A percentile compares a stretch with the other conserved stretches of the same genome.
Evolutionary conservation across 2,888 invertebrate species (phyloP).

Genomic region (Podabrus alpinus): DNA sequence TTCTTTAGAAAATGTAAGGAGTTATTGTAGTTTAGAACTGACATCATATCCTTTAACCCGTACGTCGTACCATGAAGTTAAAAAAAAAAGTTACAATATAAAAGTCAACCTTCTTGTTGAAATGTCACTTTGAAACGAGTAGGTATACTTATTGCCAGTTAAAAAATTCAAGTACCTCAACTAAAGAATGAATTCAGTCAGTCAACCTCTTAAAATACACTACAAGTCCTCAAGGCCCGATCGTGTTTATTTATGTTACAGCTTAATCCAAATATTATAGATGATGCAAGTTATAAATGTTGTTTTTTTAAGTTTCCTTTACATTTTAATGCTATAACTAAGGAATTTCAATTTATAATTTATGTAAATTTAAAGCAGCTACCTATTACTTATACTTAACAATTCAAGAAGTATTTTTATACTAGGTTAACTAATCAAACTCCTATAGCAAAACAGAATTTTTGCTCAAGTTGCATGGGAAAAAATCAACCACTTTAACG

Average conservation of each 20-base stretch:
- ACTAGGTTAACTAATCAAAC: background rate
- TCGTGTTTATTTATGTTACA: constrained; percentile 28
- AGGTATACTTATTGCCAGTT: constrained; percentile 29
- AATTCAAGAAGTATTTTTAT: background rate
- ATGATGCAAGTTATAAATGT: background rate
- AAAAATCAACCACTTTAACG: background rate
- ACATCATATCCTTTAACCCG: constrained; percentile 15
- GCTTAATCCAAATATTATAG: constrained; percentile 27
- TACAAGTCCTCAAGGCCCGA: constrained; percentile 19
- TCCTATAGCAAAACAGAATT: background rate
- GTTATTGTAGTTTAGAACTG: constrained; percentile 19
- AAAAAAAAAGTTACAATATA: constrained; percentile 25
- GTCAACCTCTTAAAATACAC: constrained; percentile 11
- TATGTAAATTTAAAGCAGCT: background rate
- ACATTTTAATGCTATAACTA: background rate
- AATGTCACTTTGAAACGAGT: constrained; percentile 26
- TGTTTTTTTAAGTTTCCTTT: background rate
- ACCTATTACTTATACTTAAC: background rate
- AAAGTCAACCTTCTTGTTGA: constrained; percentile 28
- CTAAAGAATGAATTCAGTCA: constrained; percentile 21
- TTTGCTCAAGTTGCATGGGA: background rate
- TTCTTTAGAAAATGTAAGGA: constrained; percentile 21
- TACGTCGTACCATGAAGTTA: constrained; percentile 18
- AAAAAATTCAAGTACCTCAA: constrained; percentile 27
- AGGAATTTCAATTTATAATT: background rate